A percentile compares a stretch with the other conserved stretches of the same genome.
Evolutionary conservation across 2,113 vertebrate genomes (phyloP).

Genomic region (Phrynosoma blainvillii): DNA sequence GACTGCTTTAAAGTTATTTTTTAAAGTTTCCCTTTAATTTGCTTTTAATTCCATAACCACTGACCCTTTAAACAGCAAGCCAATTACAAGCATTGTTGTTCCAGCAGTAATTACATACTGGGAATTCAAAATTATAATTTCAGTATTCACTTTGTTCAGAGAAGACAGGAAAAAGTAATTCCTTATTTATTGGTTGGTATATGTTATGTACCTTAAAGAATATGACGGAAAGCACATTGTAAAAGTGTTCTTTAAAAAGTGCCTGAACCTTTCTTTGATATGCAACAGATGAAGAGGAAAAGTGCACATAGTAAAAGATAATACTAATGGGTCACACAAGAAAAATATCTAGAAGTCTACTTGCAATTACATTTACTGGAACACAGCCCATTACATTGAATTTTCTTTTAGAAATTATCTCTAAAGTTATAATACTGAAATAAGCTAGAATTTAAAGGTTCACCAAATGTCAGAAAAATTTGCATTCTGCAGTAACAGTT

Average conservation of each 20-base stretch:
- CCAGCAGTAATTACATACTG: slow-evolving; percentile 70
- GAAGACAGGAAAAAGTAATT: slow-evolving; percentile 69
- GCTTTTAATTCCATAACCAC: slow-evolving; percentile 59
- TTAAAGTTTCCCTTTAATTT: slow-evolving; percentile 60
- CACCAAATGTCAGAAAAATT: rapidly evolving
- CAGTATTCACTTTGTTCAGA: slow-evolving; percentile 71
- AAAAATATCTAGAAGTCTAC: slow-evolving; percentile 42
- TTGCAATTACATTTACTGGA: slow-evolving; percentile 34
- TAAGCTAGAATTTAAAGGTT: slow-evolving; percentile 2
- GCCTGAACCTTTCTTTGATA: slow-evolving; percentile 52
- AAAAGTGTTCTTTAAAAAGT: slow-evolving; percentile 57
- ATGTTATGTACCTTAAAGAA: slow-evolving; percentile 69
- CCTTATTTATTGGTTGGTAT: slow-evolving; percentile 69
- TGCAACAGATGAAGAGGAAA: slow-evolving; percentile 57
- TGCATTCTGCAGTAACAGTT: slow-evolving; percentile 4
- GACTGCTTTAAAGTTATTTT: slow-evolving; percentile 54
- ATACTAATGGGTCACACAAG: slow-evolving; percentile 59
- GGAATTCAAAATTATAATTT: slow-evolving; percentile 74
- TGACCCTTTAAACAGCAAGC: slow-evolving; percentile 70
- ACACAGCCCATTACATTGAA: neutral
- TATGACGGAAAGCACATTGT: slow-evolving; percentile 53
- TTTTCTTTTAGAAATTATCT: slow-evolving; percentile 41
- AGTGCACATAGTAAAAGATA: slow-evolving; percentile 64
- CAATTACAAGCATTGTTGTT: slow-evolving; percentile 67
- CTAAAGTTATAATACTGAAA: neutral